Evolutionary conservation across 2,113 vertebrate genomes (phyloP).

Genomic region (Corythoichthys haematopterus): DNA sequence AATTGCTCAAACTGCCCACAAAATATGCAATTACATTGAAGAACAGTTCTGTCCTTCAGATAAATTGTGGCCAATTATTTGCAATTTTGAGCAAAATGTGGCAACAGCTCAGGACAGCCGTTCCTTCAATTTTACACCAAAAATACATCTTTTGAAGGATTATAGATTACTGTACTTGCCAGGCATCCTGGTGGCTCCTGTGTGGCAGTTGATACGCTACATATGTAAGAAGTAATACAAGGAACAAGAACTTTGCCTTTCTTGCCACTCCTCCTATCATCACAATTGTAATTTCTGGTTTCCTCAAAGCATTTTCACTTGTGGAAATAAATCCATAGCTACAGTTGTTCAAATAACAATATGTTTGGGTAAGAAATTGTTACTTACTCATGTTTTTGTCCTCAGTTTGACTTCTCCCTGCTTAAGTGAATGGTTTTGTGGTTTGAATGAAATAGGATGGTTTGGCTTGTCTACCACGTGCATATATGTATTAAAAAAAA

Average conservation of each 20-base stretch:
- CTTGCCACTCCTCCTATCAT: constrained; percentile 35
- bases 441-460: background rate
- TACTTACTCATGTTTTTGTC: background rate
- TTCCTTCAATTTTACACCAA: background rate
- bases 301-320: background rate
- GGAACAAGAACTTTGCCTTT: background rate
- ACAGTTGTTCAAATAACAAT: background rate
- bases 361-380: background rate
- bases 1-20: background rate
- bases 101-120: background rate
- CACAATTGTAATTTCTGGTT: background rate
- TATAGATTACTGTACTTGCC: constrained; percentile 44
- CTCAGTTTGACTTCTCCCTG: background rate
- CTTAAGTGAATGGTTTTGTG: background rate
- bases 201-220: background rate
- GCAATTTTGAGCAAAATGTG: background rate
- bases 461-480: background rate
- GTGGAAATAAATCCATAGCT: background rate
- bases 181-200: constrained; percentile 40
- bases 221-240: constrained; percentile 8
- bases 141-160: background rate
- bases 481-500: background rate
- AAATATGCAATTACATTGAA: background rate
- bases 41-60: background rate
- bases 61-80: background rate